Evolutionary conservation across 2,113 vertebrate species (phyloP), one percentile per base, ranked within the genome.

Genomic region (Argyrosomus japonicus): DNA sequence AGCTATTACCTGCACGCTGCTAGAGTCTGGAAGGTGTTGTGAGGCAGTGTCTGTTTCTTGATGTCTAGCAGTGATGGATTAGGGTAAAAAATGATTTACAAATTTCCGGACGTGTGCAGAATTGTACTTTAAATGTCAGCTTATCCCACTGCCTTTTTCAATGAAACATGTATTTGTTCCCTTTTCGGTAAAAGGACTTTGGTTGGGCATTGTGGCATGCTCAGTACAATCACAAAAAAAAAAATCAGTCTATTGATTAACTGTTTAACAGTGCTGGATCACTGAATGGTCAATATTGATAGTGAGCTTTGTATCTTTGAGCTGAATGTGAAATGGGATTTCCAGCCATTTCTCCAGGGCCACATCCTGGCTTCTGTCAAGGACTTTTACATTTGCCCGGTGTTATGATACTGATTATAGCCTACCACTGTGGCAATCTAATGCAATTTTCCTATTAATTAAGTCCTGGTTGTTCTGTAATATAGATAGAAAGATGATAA

Each of bases 31-130:
- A 84, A 90, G 68, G 76, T 88, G 80, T 79, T 87, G 81, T 77
- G 83, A 79, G 80, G 76, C 79, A 50, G 50, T 75, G 80, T 87
- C 82, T 87, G 72, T 80, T 81, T 76, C 65, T 70, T 77, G 61
- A 84, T 86, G 86, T 72, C 85, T 79, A 57, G 78, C 60, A 23
- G 73, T 91, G 91, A 94, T 94, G 83, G 80, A 92, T 92, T 86
- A 85, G 69, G 77, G 62, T 79, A 82, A 86, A 89, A 85, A 86
- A 88, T 77, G 21, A 93, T 89, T 87, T 88, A 82, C 72, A 88
- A 88, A 93, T 87, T 87, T 86, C 47, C 1, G 1, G 75, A 88
- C 64, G 62, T 91, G 88, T 80, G 71, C 71, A 77, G 86, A 87
- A 89, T 91, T 79, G 68, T 63, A 21, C 54, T 87, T 82, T 85